Conservation (phyloP, 2,113 vertebrate species). For the Leucosticte australis region DNA sequence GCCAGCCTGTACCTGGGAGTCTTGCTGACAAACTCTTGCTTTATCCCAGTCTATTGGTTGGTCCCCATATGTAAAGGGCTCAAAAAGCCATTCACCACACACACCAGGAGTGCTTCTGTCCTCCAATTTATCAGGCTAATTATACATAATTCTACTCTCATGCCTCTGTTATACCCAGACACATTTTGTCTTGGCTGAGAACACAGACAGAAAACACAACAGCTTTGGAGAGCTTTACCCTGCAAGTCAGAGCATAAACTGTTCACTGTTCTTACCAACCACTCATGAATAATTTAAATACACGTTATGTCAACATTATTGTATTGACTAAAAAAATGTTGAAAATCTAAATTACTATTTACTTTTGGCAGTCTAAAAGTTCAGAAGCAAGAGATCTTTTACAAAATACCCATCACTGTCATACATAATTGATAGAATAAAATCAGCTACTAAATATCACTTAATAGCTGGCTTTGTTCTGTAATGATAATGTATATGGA, state of each 20-base stretch:
- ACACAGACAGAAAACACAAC: neutral
- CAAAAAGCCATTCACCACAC: neutral
- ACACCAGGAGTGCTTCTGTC: neutral
- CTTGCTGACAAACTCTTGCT: neutral
- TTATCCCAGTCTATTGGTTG: neutral
- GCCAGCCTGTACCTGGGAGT: neutral
- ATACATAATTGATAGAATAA: neutral
- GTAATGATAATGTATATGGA: neutral
- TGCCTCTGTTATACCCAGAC: neutral
- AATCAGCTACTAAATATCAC: neutral
- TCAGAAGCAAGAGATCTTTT: neutral
- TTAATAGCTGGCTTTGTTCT: conserved; percentile 13
- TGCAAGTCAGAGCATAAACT: neutral
- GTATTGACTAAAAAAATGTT: neutral
- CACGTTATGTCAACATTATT: neutral
- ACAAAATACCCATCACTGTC: neutral
- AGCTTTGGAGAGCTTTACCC: neutral
- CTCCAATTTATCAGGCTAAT: neutral
- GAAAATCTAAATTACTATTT: conserved; percentile 20
- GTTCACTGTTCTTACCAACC: neutral
- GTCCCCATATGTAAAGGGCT: neutral
- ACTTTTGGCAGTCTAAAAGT: neutral
- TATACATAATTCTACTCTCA: neutral
- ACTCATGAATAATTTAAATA: conserved; percentile 4
- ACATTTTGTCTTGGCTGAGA: neutral